These are phyloP conservation scores for Drosophila pachea DNA, from an alignment of 1,140 invertebrate genomes.

Conservation along the genomic window DNA sequence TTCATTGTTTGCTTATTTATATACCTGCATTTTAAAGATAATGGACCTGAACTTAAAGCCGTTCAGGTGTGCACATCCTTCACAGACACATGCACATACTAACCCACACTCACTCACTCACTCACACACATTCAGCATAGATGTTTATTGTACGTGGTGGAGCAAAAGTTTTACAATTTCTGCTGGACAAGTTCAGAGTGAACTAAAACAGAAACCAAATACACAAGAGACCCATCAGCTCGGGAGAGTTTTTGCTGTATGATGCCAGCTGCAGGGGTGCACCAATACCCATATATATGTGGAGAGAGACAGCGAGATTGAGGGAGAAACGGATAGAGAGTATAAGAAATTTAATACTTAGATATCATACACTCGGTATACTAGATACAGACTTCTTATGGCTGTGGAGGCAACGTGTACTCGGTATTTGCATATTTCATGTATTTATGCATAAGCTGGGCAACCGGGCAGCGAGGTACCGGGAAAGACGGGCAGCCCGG, in stretches of 20 bases:
- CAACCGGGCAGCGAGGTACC: neutral
- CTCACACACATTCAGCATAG: neutral
- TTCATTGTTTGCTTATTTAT: conserved; percentile 47
- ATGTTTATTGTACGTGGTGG: conserved; percentile 28
- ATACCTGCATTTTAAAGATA: conserved; percentile 21
- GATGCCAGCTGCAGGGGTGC: conserved; percentile 20
- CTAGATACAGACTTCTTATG: conserved; percentile 13
- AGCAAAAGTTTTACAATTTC: conserved; percentile 43
- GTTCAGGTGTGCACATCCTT: conserved; percentile 38
- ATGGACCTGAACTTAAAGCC: conserved; percentile 13
- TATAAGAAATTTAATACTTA: neutral
- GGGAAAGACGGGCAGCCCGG: neutral
- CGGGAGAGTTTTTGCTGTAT: conserved; percentile 3
- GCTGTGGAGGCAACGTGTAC: conserved; percentile 1
- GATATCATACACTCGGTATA: conserved; percentile 16
- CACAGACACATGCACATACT: neutral
- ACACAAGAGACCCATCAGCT: conserved; percentile 26
- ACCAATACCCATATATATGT: neutral
- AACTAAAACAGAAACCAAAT: conserved; percentile 35
- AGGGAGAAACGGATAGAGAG: neutral
- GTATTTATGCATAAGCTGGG: conserved; percentile 44
- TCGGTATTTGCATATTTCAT: conserved; percentile 63
- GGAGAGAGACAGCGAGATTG: neutral
- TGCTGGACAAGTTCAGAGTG: conserved; percentile 27
- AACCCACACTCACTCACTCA: conserved; percentile 6